Conservation (phyloP, 2,888 invertebrate genomes). For the Drosophila anomalata region DNA sequence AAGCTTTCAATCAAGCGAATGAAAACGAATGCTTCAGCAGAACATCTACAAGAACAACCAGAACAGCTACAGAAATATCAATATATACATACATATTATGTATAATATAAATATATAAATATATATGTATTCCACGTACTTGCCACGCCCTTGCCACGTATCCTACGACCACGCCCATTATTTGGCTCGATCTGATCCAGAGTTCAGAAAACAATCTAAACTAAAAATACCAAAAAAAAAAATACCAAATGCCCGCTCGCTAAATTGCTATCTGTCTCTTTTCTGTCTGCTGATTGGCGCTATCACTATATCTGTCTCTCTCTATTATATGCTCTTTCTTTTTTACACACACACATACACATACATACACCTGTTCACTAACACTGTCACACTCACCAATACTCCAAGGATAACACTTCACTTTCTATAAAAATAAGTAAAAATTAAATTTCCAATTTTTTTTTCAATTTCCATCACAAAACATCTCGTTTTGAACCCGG, state of each 20-base stretch:
- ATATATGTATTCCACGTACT: slow-evolving; percentile 5
- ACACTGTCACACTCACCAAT: slow-evolving; percentile 22
- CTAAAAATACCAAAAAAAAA: slow-evolving; percentile 27
- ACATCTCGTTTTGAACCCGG: slow-evolving; percentile 46
- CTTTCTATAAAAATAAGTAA: background rate
- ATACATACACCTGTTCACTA: slow-evolving; percentile 6
- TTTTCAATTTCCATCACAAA: slow-evolving; percentile 15
- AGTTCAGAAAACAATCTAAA: no score
- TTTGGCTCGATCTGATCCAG: slow-evolving; percentile 46
- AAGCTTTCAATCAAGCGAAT: slow-evolving; percentile 19
- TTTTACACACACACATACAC: slow-evolving; percentile 6
- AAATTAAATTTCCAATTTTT: slow-evolving; percentile 8
- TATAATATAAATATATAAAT: background rate
- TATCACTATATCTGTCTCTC: slow-evolving; percentile 29
- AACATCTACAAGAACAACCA: slow-evolving; percentile 29
- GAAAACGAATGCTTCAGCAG: slow-evolving; percentile 42
- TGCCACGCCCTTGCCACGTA: slow-evolving; percentile 31
- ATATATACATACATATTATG: background rate
- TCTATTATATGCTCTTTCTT: slow-evolving; percentile 22
- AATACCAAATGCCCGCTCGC: slow-evolving; percentile 15
- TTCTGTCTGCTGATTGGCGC: slow-evolving; percentile 25
- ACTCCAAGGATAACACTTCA: slow-evolving; percentile 11
- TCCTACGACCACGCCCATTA: slow-evolving; percentile 40
- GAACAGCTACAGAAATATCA: slow-evolving; percentile 1
- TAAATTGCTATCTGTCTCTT: slow-evolving; percentile 12